Base-by-base conservation (phyloP, 2,113 vertebrate genomes). In the Cricetomys ansorgei region DNA sequence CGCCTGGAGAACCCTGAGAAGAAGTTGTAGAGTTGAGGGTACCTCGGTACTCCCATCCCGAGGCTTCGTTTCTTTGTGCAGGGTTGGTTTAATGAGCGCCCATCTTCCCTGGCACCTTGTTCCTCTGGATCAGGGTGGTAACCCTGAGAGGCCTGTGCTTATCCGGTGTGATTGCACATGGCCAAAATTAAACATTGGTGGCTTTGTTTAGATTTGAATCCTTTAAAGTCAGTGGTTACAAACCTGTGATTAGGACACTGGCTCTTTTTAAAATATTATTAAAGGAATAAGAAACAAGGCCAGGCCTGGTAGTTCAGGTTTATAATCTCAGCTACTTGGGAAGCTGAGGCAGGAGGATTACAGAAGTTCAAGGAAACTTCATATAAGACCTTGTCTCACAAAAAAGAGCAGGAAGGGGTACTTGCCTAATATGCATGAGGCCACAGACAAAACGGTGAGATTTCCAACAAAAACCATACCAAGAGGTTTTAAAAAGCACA, bases 301-400 rank as follows among this genome's bases (percentile, higher is more conserved):
- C 67, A 43, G 37, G 2, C 15, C 23, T 87, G 7, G 48, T 55
- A 27, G 37, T 5, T n/a, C 50, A n/a, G 21, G 13, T 21, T 37
- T 69, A n/a, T 86, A 53, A 86, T 69, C 11, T 64, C 40, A 87
- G 64, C 19, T 40, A 55, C 31, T 72, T 70, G 37, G 85, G 50
- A 72, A 48, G 48, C 67, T 29, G 67, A 88, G 85, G 85, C 48
- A 88, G 85, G 65, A 88, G 45, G 65, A 72, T 72, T 70, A 48
- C 23, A 86, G n/a, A n/a, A n/a, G 45, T 55, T 55, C 4, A 40
- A 70, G 34, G 85, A 45, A 55, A 88, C 85, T 55, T 55, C 23
- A 40, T 72, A 55, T 72, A 55, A 88, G 37, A 40, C 37, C 48
- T 16, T 69, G 64, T 53, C 19, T 50, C 43, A 23, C 43, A n/a